A percentile compares a stretch with the other conserved stretches of the same genome.
phyloP scores from a whole-genome alignment of 2,888 invertebrate genomes.

The Villa cingulata region DNA sequence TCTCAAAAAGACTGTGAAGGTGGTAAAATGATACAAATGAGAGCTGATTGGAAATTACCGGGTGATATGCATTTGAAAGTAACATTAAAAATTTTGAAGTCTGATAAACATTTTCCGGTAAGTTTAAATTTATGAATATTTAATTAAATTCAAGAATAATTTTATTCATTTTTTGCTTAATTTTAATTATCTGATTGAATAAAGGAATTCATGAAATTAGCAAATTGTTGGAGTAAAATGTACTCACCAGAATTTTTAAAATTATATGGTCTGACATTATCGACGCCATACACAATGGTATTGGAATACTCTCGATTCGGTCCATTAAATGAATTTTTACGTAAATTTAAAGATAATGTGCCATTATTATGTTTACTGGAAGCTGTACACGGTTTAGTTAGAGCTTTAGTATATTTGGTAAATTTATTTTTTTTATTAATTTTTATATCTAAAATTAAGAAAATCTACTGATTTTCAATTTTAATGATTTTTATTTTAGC shows the following conservation, averaged over 20 bases:
- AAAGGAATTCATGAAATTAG: constrained; percentile 64
- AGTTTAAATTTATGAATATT: constrained; percentile 8
- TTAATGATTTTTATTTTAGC: constrained; percentile 40
- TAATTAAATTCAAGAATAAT: too few relatives aligned
- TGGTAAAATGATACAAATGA: constrained; percentile 51
- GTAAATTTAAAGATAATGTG: constrained; percentile 38
- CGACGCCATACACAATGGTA: constrained; percentile 65
- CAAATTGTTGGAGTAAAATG: constrained; percentile 65
- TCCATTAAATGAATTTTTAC: constrained; percentile 48
- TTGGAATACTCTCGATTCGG: constrained; percentile 69
- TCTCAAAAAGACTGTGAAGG: constrained; percentile 48
- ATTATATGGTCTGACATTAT: constrained; percentile 62
- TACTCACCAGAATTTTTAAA: constrained; percentile 64
- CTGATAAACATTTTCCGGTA: constrained; percentile 49
- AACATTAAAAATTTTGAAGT: constrained; percentile 64
- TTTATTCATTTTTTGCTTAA: too few relatives aligned
- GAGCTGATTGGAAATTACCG: constrained; percentile 63
- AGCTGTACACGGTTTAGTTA: constrained; percentile 65
- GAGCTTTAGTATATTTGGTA: constrained; percentile 76
- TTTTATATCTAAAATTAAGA: too few relatives aligned
- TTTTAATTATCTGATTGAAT: too few relatives aligned
- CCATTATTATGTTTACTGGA: constrained; percentile 63
- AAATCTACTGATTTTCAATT: not conserved
- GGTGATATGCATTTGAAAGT: constrained; percentile 64
- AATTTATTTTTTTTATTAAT: constrained; percentile 16